A percentile compares a stretch with the other conserved stretches of the same genome.
Evolutionary conservation across 2,888 invertebrate genomes (phyloP).

Genomic region (Cephus rjabovi): DNA sequence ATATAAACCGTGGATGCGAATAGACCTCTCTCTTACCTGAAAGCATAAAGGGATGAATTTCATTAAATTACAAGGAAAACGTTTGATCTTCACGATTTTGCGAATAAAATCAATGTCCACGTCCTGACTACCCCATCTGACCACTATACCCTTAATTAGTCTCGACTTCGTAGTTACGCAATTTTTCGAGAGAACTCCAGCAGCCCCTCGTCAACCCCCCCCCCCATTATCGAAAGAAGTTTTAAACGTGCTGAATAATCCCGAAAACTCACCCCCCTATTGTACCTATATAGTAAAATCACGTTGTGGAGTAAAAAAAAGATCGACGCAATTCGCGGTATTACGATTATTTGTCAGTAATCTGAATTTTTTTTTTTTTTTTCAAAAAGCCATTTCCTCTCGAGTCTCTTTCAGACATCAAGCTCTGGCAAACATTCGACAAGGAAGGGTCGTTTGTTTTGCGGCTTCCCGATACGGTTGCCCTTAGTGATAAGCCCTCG

Average conservation of each 20-base stretch:
- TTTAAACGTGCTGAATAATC: neutral
- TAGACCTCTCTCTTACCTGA: constrained; percentile 45
- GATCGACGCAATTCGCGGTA: neutral
- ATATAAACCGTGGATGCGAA: constrained; percentile 34
- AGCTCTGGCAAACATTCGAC: neutral
- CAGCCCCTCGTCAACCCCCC: too few species aligned
- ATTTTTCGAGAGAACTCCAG: neutral
- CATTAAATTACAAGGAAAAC: constrained; percentile 26
- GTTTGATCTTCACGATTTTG: neutral
- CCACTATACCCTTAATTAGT: neutral
- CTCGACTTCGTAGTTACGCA: neutral
- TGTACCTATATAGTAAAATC: too few species aligned
- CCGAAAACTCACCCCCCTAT: neutral
- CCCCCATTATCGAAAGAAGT: neutral
- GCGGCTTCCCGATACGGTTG: constrained; percentile 19
- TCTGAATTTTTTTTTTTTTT: too few species aligned
- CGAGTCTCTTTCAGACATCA: neutral
- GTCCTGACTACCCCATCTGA: neutral
- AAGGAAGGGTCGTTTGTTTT: constrained; percentile 1
- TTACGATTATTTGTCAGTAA: neutral
- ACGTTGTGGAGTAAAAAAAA: too few species aligned
- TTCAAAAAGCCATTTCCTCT: neutral
- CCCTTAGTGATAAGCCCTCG: constrained; percentile 29
- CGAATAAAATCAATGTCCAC: neutral
- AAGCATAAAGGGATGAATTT: constrained; percentile 33